These are phyloP conservation scores for Apamea monoglypha DNA, from an alignment of 2,888 invertebrate genomes.

Conservation along the genomic window DNA sequence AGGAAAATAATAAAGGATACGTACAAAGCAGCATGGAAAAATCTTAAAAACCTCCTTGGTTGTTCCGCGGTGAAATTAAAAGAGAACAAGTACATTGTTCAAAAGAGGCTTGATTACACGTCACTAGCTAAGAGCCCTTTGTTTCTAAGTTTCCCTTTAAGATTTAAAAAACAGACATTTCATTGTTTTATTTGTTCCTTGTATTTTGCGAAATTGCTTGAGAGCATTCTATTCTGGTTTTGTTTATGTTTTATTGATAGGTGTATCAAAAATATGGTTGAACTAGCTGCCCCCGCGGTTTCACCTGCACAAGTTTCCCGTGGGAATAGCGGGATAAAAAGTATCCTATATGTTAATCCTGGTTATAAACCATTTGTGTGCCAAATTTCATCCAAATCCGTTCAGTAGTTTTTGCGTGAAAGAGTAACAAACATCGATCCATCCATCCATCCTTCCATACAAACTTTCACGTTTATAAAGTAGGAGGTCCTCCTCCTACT, in stretches of 20 bases:
- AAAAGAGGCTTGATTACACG: constrained; percentile 85
- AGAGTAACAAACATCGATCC: too few species aligned
- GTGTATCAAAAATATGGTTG: not conserved
- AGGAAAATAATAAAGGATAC: constrained; percentile 36
- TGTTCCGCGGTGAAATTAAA: constrained; percentile 74
- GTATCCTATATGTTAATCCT: too few species aligned
- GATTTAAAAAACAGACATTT: constrained; percentile 63
- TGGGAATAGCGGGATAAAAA: too few species aligned
- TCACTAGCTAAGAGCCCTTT: constrained; percentile 81
- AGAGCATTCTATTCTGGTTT: constrained; percentile 18
- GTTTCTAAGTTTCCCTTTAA: constrained; percentile 75
- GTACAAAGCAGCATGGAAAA: constrained; percentile 59
- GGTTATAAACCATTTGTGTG: too few species aligned
- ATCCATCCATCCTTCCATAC: too few species aligned
- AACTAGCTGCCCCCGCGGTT: too few species aligned
- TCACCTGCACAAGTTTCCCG: too few species aligned
- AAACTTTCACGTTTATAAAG: too few species aligned
- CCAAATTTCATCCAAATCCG: too few species aligned
- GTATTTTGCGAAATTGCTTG: constrained; percentile 42
- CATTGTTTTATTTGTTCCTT: constrained; percentile 59
- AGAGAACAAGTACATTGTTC: constrained; percentile 76
- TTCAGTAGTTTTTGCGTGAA: too few species aligned
- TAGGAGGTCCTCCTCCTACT: too few species aligned
- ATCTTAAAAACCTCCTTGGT: constrained; percentile 65
- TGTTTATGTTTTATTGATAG: not conserved